Base-by-base conservation (phyloP, 1,140 invertebrate genomes). In the Riptortus pedestris region DNA sequence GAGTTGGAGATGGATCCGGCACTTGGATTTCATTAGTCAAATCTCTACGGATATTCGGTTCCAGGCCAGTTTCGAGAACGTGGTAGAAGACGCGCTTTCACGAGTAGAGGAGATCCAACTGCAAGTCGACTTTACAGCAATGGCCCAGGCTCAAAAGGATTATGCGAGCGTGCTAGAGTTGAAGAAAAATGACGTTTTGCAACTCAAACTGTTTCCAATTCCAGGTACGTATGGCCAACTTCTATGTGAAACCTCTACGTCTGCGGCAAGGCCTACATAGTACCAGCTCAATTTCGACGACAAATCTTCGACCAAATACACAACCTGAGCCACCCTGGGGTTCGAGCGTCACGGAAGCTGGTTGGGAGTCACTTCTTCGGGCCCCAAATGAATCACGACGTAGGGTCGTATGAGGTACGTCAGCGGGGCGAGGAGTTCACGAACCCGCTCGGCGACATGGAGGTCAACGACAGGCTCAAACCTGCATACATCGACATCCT, bases 21-120 rank as follows among this genome's bases (percentile, higher is more conserved):
- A 77, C 20, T 60, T 77, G 0, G 70, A 76, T 61, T 74, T 64
- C n/a, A 74, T 78, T 16, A 64, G 69, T 0, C 73, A 76, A 66
- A 76, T 73, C 64, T 71, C 72, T 0, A 74, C 71, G 0, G 66
- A 73, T 28, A 73, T 77, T 45, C 26, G 64, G 14, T 70, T 76
- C 62, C 67, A 78, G n/a, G 22, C 67, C 0, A 75, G 76, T 0
- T 33, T 60, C 59, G 47, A 61, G 2, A 64, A 64, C 33, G 24
- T 27, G 2, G 55, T 64, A 14, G 64, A 58, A 1, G 64, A 65
- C 38, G 27, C 31, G n/a, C 64, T 60, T 2, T 65, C 59, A 2
- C 28, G 64, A 9, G 7, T 60, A 5, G 64, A 65, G 24, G 59
- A 65, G n/a, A 26, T 51, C n/a, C 14, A 45, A 31, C 26, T 59